Conservation (phyloP, 2,797 vertebrate species). For the Sandelia bainsii region DNA sequence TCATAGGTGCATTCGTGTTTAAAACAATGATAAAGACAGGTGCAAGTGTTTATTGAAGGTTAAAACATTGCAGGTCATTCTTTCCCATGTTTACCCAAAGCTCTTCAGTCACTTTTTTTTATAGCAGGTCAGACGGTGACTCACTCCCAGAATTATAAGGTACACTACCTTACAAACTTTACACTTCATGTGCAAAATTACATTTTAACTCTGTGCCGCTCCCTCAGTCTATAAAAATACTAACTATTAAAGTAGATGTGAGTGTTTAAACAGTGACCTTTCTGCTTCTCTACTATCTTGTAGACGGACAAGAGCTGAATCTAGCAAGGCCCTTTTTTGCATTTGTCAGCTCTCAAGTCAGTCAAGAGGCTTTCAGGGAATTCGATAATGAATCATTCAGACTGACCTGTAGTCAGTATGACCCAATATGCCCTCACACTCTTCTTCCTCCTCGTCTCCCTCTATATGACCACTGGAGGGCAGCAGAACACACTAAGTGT, state of each 20-base stretch:
- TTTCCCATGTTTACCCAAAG: slow-evolving; percentile 29
- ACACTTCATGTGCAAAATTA: background rate
- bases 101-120: slow-evolving; percentile 22
- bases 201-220: background rate
- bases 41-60: slow-evolving; percentile 43
- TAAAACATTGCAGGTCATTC: background rate
- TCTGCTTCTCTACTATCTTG: background rate
- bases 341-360: background rate
- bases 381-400: background rate
- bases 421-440: too few relatives aligned
- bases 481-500: slow-evolving; percentile 45
- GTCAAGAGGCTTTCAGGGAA: background rate
- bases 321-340: background rate
- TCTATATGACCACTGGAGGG: slow-evolving; percentile 58
- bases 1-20: background rate
- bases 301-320: background rate
- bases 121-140: slow-evolving; percentile 16
- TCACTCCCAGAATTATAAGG: slow-evolving; percentile 10
- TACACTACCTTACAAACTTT: background rate
- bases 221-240: background rate
- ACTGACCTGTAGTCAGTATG: too few relatives aligned
- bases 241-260: slow-evolving; percentile 1
- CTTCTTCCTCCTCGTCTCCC: background rate
- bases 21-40: background rate
- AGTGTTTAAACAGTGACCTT: slow-evolving; percentile 23